Conservation (phyloP, 2,888 invertebrate genomes). For the Zeuzera pyrina region DNA sequence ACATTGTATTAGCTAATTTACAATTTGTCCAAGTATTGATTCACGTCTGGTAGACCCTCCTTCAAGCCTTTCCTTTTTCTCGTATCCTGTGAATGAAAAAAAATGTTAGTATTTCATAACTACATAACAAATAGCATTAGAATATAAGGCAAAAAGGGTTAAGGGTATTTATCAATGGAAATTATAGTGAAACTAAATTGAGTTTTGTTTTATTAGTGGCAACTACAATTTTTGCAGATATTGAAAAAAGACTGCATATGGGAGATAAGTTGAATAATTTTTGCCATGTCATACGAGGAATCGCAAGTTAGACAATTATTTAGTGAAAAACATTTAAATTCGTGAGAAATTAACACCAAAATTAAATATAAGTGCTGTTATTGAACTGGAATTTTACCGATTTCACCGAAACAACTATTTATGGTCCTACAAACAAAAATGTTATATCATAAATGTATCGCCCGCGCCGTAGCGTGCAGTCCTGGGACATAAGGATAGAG, state of each 20-base stretch:
- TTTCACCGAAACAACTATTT: no score
- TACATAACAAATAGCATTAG: neutral
- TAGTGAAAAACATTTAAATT: no score
- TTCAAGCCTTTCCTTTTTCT: conserved; percentile 99
- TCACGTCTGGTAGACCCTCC: conserved; percentile 95
- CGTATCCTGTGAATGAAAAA: conserved; percentile 79
- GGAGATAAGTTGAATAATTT: no score
- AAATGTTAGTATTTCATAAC: conserved; percentile 3
- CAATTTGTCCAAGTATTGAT: conserved; percentile 98
- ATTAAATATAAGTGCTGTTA: neutral
- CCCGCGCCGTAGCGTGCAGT: conserved; percentile 74
- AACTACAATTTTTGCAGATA: no score
- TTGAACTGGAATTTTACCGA: no score
- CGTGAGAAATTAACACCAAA: no score
- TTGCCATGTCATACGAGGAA: no score
- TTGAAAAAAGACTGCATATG: no score
- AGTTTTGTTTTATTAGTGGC: no score
- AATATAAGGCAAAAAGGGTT: neutral
- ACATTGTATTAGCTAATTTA: conserved; percentile 78
- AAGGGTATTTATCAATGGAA: neutral
- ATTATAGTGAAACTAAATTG: no score
- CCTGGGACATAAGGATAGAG: conserved; percentile 86
- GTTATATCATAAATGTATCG: conserved; percentile 48
- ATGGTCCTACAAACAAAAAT: no score
- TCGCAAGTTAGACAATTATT: no score